phyloP scores from a whole-genome alignment of 2,888 invertebrate species.

The Spatulosminthurus flaviceps region DNA sequence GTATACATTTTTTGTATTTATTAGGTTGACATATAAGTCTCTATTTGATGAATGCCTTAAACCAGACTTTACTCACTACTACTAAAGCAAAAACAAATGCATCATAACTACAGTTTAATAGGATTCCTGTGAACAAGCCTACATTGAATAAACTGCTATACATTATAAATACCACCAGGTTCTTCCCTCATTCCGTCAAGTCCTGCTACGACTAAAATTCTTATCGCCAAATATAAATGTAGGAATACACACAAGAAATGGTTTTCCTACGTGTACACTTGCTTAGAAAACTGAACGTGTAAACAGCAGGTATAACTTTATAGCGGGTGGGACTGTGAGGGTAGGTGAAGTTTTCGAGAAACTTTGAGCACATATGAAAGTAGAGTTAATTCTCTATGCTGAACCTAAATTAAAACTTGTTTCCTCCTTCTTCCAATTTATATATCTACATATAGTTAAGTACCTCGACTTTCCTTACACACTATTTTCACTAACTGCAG shows the following conservation, averaged over 20 bases:
- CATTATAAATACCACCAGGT: slow-evolving; percentile 1
- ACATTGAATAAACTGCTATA: background rate
- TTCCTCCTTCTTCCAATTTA: background rate
- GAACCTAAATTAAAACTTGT: slow-evolving; percentile 28
- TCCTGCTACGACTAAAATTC: no score
- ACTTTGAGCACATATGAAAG: background rate
- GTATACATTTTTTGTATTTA: background rate
- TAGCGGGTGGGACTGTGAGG: background rate
- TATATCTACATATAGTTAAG: no score
- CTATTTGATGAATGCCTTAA: slow-evolving; percentile 25
- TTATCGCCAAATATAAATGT: no score
- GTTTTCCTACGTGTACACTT: no score
- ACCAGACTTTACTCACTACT: background rate
- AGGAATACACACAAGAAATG: no score
- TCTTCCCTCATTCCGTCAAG: background rate
- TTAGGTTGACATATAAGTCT: background rate
- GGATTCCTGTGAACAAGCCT: background rate
- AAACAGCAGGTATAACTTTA: background rate
- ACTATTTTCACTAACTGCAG: no score
- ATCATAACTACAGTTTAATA: no score
- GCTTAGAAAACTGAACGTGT: no score
- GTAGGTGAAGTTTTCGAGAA: slow-evolving; percentile 5
- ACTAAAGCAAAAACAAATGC: no score
- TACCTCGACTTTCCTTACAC: no score
- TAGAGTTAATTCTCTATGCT: slow-evolving; percentile 21